Conservation (phyloP, 2,113 vertebrate species). For the Leucosticte australis region DNA sequence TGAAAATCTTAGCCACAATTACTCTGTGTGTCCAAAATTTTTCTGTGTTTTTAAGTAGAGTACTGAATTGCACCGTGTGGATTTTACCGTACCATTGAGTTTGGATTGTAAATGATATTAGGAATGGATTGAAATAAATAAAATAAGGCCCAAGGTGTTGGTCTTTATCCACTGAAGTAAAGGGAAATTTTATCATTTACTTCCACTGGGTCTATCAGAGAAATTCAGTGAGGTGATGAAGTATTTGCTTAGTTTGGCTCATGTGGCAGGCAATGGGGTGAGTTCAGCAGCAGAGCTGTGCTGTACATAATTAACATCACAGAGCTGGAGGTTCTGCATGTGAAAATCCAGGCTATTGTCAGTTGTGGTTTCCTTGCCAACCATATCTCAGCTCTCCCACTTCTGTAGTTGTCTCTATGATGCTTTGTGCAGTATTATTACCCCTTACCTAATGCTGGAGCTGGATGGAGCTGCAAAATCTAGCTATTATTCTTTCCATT, state of each 20-base stretch:
- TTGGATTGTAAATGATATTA: neutral
- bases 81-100: neutral
- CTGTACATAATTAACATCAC: slow-evolving; percentile 41
- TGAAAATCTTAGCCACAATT: neutral
- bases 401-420: slow-evolving; percentile 50
- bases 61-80: neutral
- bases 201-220: neutral
- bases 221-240: neutral
- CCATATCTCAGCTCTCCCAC: slow-evolving; percentile 51
- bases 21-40: neutral
- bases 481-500: slow-evolving; percentile 25
- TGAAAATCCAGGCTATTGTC: slow-evolving; percentile 58
- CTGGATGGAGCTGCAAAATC: slow-evolving; percentile 2
- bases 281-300: neutral
- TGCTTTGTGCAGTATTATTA: slow-evolving; percentile 51
- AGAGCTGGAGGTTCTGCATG: slow-evolving; percentile 51
- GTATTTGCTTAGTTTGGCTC: slow-evolving; percentile 30
- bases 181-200: neutral
- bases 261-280: slow-evolving; percentile 4
- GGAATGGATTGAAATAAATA: neutral
- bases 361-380: slow-evolving; percentile 68
- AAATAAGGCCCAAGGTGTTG: neutral
- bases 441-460: neutral
- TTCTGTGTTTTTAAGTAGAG: neutral
- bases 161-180: neutral